phyloP scores from a whole-genome alignment of 2,113 vertebrate species.

The Heloderma charlesbogerti region DNA sequence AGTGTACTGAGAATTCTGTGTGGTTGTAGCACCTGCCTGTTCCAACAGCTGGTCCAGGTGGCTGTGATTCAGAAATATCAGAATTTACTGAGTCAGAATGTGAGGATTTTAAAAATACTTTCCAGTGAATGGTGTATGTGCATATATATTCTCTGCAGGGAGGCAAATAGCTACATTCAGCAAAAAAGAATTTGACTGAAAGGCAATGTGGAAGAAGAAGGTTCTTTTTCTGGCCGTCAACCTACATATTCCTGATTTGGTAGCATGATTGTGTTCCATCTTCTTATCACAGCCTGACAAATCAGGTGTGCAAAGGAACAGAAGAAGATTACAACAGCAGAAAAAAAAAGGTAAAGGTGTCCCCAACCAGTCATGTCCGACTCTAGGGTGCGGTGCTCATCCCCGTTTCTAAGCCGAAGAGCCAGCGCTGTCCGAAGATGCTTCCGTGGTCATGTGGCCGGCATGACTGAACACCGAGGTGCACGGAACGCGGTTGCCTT shows the following conservation, averaged over 20 bases:
- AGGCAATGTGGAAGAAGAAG: neutral
- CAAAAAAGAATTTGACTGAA: neutral
- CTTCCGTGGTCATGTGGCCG: no score
- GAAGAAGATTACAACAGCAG: neutral
- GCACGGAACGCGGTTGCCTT: no score
- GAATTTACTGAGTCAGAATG: neutral
- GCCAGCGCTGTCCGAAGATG: no score
- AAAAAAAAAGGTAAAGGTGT: no score
- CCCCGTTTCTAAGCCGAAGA: no score
- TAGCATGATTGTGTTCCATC: neutral
- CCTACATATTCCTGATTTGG: neutral
- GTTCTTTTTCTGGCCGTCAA: neutral
- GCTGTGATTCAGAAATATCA: neutral
- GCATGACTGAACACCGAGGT: no score
- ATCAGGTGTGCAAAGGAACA: neutral
- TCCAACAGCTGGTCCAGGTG: neutral
- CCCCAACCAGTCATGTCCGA: no score
- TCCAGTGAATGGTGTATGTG: neutral
- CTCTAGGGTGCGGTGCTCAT: no score
- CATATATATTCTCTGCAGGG: neutral
- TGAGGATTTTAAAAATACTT: neutral
- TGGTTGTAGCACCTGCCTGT: neutral
- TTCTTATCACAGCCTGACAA: neutral
- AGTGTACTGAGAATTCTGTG: neutral
- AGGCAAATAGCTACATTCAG: neutral